Evolutionary conservation across 2,888 invertebrate genomes (phyloP).

Genomic region (Toxonevra muliebris): DNA sequence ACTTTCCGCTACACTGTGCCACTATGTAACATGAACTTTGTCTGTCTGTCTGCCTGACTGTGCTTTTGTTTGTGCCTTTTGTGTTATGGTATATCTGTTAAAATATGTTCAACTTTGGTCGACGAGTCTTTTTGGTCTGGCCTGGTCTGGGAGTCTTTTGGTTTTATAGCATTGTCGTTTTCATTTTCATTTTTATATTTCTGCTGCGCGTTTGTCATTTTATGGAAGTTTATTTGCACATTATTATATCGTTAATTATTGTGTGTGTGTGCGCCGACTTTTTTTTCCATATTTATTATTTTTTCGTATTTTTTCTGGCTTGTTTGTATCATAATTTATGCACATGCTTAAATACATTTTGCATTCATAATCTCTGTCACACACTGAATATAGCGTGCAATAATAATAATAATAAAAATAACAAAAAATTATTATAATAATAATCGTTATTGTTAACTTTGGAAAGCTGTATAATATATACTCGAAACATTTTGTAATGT

Average conservation of each 20-base stretch:
- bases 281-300: conserved; percentile 19
- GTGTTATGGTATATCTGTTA: too few relatives aligned
- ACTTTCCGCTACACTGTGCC: too few relatives aligned
- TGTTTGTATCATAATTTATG: conserved; percentile 42
- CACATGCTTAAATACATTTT: conserved; percentile 45
- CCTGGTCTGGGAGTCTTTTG: not conserved
- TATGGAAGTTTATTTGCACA: conserved; percentile 46
- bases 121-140: conserved; percentile 2
- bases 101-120: conserved; percentile 7
- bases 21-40: too few relatives aligned
- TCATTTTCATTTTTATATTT: not conserved
- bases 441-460: conserved; percentile 30
- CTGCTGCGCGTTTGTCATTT: conserved; percentile 35
- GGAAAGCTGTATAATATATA: too few relatives aligned
- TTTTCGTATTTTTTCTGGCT: conserved; percentile 8
- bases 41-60: too few relatives aligned
- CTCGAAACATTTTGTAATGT: too few relatives aligned
- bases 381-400: conserved; percentile 33
- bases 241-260: conserved; percentile 47
- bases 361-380: conserved; percentile 42
- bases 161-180: conserved; percentile 19
- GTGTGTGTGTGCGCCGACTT: conserved; percentile 8
- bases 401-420: not conserved
- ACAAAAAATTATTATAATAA: conserved; percentile 17
- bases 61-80: too few relatives aligned